Evolutionary conservation across 2,797 vertebrate species (phyloP), one percentile per base, ranked within the genome.

Genomic region (Pelodytes ibericus): DNA sequence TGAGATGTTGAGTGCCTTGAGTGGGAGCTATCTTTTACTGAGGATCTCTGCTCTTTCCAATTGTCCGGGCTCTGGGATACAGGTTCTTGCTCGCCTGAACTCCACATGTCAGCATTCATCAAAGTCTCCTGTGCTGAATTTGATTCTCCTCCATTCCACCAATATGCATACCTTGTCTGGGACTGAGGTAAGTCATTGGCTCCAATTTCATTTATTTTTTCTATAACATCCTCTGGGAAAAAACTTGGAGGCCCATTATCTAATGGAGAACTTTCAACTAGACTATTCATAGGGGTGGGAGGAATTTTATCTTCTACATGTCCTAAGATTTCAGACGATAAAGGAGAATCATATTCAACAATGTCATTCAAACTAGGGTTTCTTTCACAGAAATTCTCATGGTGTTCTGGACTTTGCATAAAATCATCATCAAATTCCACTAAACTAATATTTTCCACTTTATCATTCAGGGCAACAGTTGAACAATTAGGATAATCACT

Each of bases 201-300:
- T 74, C 88, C 92, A 2, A 93, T 82, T 77, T 91, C 89, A 67
- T 84, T 90, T 73, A 93, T 90, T 86, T 95, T 94, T 81, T 92
- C 93, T 0, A 90, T 86, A 5, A 93, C 79, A 75, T 93, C 92
- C 86, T 96, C 94, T 61, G 93, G 86, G 80, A 92, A 96, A 86
- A 95, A 92, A 26, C 89, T 86, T 74, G 90, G 84, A 20, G 91
- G 89, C 0, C 90, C 93, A 79, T 93, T 93, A 72, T 87, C 89
- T 65, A 94, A 87, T 5, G 94, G 94, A 71, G 94, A 94, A 73
- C 87, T 92, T 81, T 94, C 96, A 57, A 93, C 92, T 80, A 95
- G 88, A 67, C 95, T 97, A 79, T 96, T 98, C 86, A 93, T 90
- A 20, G 94, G 95, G 62, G 95, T 95, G 77, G 93, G 94, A 72